phyloP scores from a whole-genome alignment of 2,797 vertebrate species.

The Hoplostethus mediterraneus region DNA sequence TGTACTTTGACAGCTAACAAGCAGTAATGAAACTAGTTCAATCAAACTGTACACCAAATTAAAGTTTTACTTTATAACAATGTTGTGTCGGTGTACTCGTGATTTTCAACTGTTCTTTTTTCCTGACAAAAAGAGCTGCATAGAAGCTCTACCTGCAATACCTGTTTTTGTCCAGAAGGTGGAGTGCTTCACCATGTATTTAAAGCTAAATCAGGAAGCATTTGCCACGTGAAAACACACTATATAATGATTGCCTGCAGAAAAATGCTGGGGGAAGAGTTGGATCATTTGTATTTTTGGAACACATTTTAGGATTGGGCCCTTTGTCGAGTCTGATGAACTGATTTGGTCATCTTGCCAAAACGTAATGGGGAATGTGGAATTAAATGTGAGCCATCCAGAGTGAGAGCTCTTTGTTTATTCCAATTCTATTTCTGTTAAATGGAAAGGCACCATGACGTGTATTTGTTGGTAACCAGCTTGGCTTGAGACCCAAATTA shows the following conservation, averaged over 20 bases:
- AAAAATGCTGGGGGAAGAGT: not conserved
- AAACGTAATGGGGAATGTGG: conserved; percentile 1
- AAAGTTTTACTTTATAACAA: conserved; percentile 82
- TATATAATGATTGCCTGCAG: not conserved
- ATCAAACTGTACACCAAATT: conserved; percentile 73
- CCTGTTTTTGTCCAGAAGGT: conserved; percentile 31
- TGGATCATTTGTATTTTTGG: conserved; percentile 11
- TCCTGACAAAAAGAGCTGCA: not conserved
- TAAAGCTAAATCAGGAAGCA: not conserved
- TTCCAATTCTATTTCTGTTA: conserved; percentile 41
- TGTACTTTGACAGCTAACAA: conserved; percentile 50
- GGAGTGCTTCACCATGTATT: not conserved
- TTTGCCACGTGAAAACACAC: not conserved
- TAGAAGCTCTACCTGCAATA: conserved; percentile 11
- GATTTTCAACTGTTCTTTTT: not conserved
- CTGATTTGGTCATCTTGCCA: conserved; percentile 37
- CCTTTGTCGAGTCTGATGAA: conserved; percentile 31
- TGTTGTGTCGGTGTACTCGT: conserved; percentile 10
- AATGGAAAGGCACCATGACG: conserved; percentile 48
- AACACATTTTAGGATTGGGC: conserved; percentile 32
- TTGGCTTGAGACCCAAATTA: conserved; percentile 26
- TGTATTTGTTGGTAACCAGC: conserved; percentile 13
- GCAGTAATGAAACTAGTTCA: conserved; percentile 59
- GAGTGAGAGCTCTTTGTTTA: conserved; percentile 32
- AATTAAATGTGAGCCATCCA: conserved; percentile 3